These are phyloP conservation scores for Corydoras sp. DNA, from an alignment of 2,113 vertebrate genomes.

Conservation along the genomic window DNA sequence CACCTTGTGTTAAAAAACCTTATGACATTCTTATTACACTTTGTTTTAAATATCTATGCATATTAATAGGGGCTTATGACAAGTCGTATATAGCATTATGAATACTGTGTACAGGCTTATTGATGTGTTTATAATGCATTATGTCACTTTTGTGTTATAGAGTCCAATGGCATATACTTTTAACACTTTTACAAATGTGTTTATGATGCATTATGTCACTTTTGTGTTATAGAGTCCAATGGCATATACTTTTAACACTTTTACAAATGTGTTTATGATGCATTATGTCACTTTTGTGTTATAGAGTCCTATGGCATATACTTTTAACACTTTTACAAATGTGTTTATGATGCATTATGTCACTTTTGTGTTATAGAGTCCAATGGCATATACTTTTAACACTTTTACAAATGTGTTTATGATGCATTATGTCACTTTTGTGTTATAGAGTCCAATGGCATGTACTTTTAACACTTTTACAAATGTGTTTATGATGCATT, in stretches of 20 bases:
- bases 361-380: slow-evolving; percentile 4
- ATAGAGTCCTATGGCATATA: neutral
- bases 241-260: neutral
- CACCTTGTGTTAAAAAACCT: too few relatives aligned
- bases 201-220: too few relatives aligned
- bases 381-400: neutral
- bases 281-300: slow-evolving; percentile 2
- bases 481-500: slow-evolving; percentile 2
- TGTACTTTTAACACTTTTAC: neutral
- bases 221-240: neutral
- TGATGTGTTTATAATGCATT: neutral
- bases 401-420: neutral
- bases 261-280: slow-evolving; percentile 7
- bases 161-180: neutral
- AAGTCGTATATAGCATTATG: too few relatives aligned
- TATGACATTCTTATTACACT: too few relatives aligned
- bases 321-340: neutral
- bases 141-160: neutral
- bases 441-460: neutral
- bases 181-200: neutral
- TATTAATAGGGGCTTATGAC: too few relatives aligned
- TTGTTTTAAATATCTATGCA: too few relatives aligned
- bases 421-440: too few relatives aligned
- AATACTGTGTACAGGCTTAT: too few relatives aligned
- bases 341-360: neutral